A percentile compares a stretch with the other conserved stretches of the same genome.
phyloP scores from a whole-genome alignment of 2,797 vertebrate genomes.

The Xyrichtys novacula region DNA sequence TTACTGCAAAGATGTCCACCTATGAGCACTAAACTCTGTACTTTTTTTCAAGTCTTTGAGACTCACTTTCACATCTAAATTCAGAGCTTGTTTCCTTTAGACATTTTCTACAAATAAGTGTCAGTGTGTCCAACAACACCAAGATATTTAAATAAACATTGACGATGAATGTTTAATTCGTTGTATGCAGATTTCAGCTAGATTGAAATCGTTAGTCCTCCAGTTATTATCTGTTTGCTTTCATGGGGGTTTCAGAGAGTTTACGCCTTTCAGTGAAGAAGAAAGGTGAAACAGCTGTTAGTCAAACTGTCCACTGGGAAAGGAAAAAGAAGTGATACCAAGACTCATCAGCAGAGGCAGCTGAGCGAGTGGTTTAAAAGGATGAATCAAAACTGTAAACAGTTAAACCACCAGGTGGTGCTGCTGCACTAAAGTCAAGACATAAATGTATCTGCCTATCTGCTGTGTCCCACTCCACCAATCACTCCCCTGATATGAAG shows the following conservation, averaged over 20 bases:
- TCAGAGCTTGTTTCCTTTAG: background rate
- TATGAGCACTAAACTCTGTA: background rate
- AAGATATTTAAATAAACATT: background rate
- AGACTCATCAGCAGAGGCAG: slow-evolving; percentile 9
- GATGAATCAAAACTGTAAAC: background rate
- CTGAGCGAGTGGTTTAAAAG: background rate
- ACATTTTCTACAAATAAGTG: background rate
- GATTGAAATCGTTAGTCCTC: background rate
- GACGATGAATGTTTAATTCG: background rate
- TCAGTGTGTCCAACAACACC: background rate
- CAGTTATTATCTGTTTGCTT: background rate
- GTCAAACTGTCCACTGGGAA: background rate
- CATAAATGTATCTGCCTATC: background rate
- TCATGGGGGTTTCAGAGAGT: background rate
- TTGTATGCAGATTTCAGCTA: background rate
- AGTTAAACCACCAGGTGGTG: slow-evolving; percentile 50
- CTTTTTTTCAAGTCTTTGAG: too few relatives aligned
- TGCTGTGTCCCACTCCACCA: background rate
- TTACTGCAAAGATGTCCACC: too few relatives aligned
- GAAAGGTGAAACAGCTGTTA: background rate
- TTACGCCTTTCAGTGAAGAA: background rate
- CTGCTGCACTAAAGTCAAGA: background rate
- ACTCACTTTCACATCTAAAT: background rate
- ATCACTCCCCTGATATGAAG: slow-evolving; percentile 6
- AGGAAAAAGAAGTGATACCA: background rate